Percentiles rank a stretch among this genome's conserved stretches.
Evolutionary conservation across 2,888 invertebrate species (phyloP).

Genomic region (Sarcophaga variegata): DNA sequence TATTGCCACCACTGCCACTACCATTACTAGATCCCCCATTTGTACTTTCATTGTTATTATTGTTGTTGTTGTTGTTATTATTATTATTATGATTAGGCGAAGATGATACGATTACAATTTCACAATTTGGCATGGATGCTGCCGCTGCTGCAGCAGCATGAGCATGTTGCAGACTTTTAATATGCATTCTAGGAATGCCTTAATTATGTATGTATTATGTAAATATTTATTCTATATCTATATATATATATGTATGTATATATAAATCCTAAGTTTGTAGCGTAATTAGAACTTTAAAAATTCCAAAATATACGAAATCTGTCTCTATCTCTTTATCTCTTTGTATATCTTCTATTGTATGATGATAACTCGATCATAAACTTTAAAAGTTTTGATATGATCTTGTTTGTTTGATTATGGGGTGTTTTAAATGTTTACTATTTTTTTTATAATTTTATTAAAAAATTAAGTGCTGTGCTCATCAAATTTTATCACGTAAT

Average conservation of each 20-base stretch:
- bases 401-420: conserved; percentile 25
- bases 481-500: conserved; percentile 36
- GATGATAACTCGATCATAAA: conserved; percentile 35
- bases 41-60: conserved; percentile 71
- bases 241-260: too few species aligned
- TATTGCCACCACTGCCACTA: conserved; percentile 74
- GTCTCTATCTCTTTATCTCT: not conserved
- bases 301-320: conserved; percentile 42
- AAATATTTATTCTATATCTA: not conserved
- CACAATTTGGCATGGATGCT: conserved; percentile 80
- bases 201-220: conserved; percentile 10
- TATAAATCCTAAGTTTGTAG: conserved; percentile 22
- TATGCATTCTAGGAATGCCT: conserved; percentile 75
- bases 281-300: conserved; percentile 45
- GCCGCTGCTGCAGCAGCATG: conserved; percentile 77
- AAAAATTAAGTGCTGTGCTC: conserved; percentile 2
- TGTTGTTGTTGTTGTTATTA: conserved; percentile 65
- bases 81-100: conserved; percentile 76
- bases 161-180: conserved; percentile 79
- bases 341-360: conserved; percentile 4
- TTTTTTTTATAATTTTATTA: conserved; percentile 34
- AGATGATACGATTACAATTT: conserved; percentile 80
- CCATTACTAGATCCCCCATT: conserved; percentile 70
- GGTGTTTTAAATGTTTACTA: conserved; percentile 17
- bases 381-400: conserved; percentile 36